Conservation (phyloP, 2,888 invertebrate genomes). For the Tinea pellionella region DNA sequence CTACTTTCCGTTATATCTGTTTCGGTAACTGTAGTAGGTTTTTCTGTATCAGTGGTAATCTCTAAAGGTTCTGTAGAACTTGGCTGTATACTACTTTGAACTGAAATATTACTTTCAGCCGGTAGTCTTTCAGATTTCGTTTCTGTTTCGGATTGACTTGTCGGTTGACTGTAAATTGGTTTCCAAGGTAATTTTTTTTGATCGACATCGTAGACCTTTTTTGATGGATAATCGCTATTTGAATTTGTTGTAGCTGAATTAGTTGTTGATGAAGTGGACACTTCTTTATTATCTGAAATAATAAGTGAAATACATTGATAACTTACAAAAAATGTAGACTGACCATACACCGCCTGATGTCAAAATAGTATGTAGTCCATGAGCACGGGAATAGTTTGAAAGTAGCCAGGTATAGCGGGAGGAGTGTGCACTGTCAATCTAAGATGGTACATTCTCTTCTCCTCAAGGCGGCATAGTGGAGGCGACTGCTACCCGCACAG, state of each 20-base stretch:
- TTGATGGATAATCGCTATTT: constrained; percentile 39
- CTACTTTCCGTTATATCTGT: constrained; percentile 27
- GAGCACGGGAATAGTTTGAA: no score
- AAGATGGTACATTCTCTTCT: no score
- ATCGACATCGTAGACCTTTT: constrained; percentile 38
- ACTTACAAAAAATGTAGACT: no score
- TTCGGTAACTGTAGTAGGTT: constrained; percentile 23
- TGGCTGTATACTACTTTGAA: constrained; percentile 36
- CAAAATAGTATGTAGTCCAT: no score
- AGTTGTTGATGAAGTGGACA: constrained; percentile 28
- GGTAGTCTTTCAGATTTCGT: constrained; percentile 39
- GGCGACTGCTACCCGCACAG: no score
- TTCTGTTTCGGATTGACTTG: constrained; percentile 27
- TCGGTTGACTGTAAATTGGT: constrained; percentile 28
- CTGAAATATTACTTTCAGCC: constrained; percentile 45
- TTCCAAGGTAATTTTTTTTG: constrained; percentile 44
- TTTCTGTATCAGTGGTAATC: constrained; percentile 24
- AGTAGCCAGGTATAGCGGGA: no score
- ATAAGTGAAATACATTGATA: constrained; percentile 13
- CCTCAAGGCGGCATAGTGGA: no score
- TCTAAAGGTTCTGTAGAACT: constrained; percentile 19
- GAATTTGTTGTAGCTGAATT: constrained; percentile 29
- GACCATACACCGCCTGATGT: no score
- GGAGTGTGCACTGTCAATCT: no score
- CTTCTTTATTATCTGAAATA: constrained; percentile 47